phyloP scores from a whole-genome alignment of 2,888 invertebrate genomes.

The Hermaeophaga mercurialis region DNA sequence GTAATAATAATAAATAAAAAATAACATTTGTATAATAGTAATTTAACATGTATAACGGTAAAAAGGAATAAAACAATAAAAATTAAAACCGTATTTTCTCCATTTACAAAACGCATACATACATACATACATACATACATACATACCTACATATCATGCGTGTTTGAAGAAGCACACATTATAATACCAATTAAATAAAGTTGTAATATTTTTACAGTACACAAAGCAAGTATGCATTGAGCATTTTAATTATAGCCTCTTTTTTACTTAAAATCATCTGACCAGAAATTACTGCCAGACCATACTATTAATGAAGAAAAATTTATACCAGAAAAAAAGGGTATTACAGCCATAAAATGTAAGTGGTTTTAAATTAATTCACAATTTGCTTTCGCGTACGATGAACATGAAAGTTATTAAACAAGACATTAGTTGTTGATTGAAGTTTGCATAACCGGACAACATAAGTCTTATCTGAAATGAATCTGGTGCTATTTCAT shows the following conservation, averaged over 20 bases:
- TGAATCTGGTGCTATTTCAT: neutral
- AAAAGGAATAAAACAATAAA: no score
- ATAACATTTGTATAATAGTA: no score
- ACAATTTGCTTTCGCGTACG: constrained; percentile 15
- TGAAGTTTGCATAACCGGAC: constrained; percentile 9
- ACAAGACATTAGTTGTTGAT: constrained; percentile 8
- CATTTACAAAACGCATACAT: neutral
- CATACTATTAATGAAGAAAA: constrained; percentile 14
- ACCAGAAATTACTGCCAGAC: constrained; percentile 21
- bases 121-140: neutral
- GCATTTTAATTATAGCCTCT: constrained; percentile 9
- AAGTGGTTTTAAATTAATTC: constrained; percentile 28
- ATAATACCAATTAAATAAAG: constrained; percentile 13
- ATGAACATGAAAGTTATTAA: constrained; percentile 15
- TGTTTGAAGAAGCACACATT: neutral
- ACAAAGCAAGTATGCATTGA: constrained; percentile 3
- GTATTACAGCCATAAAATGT: constrained; percentile 13
- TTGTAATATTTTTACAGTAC: constrained; percentile 13
- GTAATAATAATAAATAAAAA: no score
- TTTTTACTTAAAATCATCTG: constrained; percentile 17
- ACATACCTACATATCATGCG: constrained; percentile 1
- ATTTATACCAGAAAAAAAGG: constrained; percentile 16
- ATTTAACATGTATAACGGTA: no score
- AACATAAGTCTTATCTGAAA: constrained; percentile 10
- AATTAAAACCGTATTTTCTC: no score